phyloP scores from a whole-genome alignment of 2,888 invertebrate species.

The Drosophila monieri region DNA sequence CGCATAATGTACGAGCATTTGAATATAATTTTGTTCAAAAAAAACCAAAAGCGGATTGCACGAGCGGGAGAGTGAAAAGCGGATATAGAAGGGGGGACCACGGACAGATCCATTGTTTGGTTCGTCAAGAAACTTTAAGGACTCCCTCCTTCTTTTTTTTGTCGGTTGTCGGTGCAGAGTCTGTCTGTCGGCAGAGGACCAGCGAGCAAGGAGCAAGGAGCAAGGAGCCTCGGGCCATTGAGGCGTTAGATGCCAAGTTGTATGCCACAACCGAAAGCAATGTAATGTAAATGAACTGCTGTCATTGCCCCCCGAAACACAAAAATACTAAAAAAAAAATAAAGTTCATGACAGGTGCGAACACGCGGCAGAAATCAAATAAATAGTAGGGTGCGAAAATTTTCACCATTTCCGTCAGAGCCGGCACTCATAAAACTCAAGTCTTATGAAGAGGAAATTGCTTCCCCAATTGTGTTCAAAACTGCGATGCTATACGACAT shows the following conservation, averaged over 20 bases:
- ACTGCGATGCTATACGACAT: neutral
- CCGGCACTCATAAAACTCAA: neutral
- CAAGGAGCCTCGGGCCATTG: neutral
- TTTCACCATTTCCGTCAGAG: constrained; percentile 14
- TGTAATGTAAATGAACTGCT: constrained; percentile 47
- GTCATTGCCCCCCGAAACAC: constrained; percentile 30
- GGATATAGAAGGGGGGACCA: neutral
- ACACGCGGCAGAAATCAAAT: constrained; percentile 25
- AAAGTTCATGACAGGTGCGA: constrained; percentile 39
- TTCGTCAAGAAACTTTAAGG: constrained; percentile 4
- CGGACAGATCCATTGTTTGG: constrained; percentile 24
- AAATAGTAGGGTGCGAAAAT: constrained; percentile 21
- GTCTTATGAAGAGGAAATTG: constrained; percentile 1
- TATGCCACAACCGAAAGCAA: constrained; percentile 7
- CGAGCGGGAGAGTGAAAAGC: constrained; percentile 15
- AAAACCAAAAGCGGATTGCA: constrained; percentile 42
- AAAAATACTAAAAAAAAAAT: neutral
- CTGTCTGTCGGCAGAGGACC: neutral
- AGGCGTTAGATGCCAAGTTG: constrained; percentile 10
- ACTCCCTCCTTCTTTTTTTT: neutral
- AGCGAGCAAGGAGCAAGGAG: neutral
- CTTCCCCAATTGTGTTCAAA: neutral
- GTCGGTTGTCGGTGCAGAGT: too few species aligned
- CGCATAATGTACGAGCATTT: constrained; percentile 46
- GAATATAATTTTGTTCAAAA: constrained; percentile 44